Evolutionary conservation across 2,888 invertebrate genomes (phyloP), one percentile per base, ranked within the genome.

Genomic region (Trachelus tabidus): DNA sequence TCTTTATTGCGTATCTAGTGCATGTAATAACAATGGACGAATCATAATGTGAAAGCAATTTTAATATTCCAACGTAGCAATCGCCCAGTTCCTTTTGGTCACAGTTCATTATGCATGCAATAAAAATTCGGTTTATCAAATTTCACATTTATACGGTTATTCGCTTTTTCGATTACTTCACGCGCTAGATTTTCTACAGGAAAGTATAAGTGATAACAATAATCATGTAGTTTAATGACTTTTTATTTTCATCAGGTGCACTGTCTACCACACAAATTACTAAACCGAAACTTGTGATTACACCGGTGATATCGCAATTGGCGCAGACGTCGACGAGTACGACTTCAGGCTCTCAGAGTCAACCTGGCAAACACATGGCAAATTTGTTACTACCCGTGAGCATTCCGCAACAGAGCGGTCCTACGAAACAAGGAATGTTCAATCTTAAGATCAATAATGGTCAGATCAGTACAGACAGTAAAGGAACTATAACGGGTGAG

Each of bases 391-490:
- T 91, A 79, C 91, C 91, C 76, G 90, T 91, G 77, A 87, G 83
- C 76, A 88, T 90, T 82, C 88, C 90, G 11, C 91, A 89, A 78
- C 89, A 89, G 75, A 87, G 87, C 40, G 88, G 84, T 34, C 82
- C 88, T 35, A 79, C 93, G 15, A 93, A 94, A 87, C 93, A 94
- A 12, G 94, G 94, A 75, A 93, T 94, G 84, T 94, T 95, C 79
- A 95, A 95, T 89, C 92, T 95, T 79, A 95, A 95, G 92, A 94
- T 95, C 87, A 93, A 94, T 34, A 95, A 94, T 90, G 94, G 94
- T 4, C 94, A 94, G 88, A 92, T 94, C 80, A 94, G 93, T 85
- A 93, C 93, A 84, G 94, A 94, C 85, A 93, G 92, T 35, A 94
- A 94, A 87, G 94, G 94, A 30, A 94, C 93, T 74, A 94, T 95